Percentiles rank a stretch among this genome's conserved stretches.
Conservation (phyloP, 2,888 invertebrate genomes). For the Helobdella robusta region DNA sequence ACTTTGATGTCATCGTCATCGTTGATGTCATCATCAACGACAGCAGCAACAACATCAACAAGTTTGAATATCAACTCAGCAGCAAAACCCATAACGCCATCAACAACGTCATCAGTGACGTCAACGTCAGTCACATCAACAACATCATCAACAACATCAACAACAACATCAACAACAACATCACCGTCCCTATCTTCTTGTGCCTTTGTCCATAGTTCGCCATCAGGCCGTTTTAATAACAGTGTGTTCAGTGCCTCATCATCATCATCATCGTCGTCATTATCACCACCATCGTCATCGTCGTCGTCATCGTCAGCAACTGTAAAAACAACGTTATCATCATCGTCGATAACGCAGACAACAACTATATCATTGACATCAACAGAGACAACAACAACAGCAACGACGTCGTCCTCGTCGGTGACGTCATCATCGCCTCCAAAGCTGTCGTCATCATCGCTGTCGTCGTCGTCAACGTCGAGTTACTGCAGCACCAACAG, state of each 20-base stretch:
- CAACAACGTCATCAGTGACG: neutral
- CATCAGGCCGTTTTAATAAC: no score
- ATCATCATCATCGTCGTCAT: slow-evolving; percentile 17
- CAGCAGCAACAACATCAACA: slow-evolving; percentile 7
- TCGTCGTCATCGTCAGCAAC: slow-evolving; percentile 12
- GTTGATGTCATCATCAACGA: neutral
- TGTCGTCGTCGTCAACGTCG: no score
- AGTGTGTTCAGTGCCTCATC: no score
- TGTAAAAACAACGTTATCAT: neutral
- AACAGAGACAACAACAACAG: slow-evolving; percentile 5
- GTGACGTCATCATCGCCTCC: no score
- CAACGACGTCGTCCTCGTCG: no score
- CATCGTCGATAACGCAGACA: neutral
- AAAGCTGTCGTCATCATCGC: no score
- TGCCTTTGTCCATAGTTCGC: no score
- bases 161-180: neutral
- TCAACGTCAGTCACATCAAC: neutral
- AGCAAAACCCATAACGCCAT: neutral
- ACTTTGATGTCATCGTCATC: neutral
- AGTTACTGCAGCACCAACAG: no score
- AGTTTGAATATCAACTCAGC: neutral
- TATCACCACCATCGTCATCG: slow-evolving; percentile 9
- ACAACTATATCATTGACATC: neutral
- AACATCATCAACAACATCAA: neutral
- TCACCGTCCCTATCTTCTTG: no score